These are phyloP conservation scores for Carassius carassius DNA, from an alignment of 2,113 vertebrate species.

Conservation along the genomic window DNA sequence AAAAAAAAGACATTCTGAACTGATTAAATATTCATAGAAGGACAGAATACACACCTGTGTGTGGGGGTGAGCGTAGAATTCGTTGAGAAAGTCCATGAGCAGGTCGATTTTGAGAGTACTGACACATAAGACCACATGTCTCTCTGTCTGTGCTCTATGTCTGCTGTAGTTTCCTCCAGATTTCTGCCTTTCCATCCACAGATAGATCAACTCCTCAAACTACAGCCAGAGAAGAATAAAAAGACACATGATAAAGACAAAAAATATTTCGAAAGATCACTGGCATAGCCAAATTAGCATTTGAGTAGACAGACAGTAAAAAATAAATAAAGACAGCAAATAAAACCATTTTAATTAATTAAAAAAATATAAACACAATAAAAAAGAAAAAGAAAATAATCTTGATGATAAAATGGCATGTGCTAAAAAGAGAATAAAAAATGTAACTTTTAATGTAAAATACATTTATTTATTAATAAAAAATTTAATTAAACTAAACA, in stretches of 20 bases:
- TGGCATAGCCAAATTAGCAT: not conserved
- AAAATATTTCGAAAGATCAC: not conserved
- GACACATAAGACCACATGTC: slow-evolving; percentile 94
- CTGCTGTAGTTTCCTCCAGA: slow-evolving; percentile 96
- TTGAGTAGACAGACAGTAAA: not conserved
- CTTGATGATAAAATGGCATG: too few species aligned
- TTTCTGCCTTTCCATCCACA: slow-evolving; percentile 99
- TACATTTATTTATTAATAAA: too few species aligned
- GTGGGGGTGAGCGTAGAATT: slow-evolving; percentile 92
- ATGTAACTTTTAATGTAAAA: too few species aligned
- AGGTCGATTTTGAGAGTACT: slow-evolving; percentile 94
- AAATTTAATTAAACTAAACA: too few species aligned
- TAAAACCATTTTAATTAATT: too few species aligned
- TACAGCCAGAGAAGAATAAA: slow-evolving; percentile 62
- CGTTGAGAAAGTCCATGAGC: slow-evolving; percentile 97
- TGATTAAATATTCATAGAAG: slow-evolving; percentile 67
- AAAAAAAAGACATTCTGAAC: not conserved
- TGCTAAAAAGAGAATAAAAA: too few species aligned
- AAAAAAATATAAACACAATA: too few species aligned
- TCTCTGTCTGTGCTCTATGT: slow-evolving; percentile 93
- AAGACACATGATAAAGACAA: not conserved
- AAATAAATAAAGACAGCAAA: too few species aligned
- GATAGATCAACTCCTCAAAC: slow-evolving; percentile 96
- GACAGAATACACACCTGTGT: slow-evolving; percentile 74
- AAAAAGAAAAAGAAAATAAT: too few species aligned